Conservation (phyloP, 2,113 vertebrate genomes). For the Callionymus lyra region DNA sequence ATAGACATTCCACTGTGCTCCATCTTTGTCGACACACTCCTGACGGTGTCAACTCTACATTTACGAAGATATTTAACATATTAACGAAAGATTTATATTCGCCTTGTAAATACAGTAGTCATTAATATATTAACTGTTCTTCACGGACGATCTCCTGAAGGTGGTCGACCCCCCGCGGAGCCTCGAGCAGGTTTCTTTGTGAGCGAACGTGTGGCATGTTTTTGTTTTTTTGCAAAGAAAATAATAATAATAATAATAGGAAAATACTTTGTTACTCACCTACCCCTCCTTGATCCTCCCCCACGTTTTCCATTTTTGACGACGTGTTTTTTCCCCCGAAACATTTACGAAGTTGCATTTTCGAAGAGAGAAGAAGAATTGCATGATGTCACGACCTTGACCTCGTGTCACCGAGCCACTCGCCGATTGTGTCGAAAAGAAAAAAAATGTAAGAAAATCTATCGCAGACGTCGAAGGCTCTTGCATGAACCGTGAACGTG, state of each 20-base stretch:
- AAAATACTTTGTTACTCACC: constrained; percentile 34
- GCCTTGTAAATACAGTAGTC: constrained; percentile 68
- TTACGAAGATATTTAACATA: constrained; percentile 70
- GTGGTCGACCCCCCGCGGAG: constrained; percentile 52
- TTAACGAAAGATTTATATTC: constrained; percentile 73
- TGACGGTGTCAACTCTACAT: constrained; percentile 7
- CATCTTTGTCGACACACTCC: constrained; percentile 22
- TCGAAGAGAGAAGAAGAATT: constrained; percentile 4
- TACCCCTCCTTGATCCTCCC: no score
- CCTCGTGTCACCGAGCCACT: constrained; percentile 36
- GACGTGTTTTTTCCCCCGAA: not conserved
- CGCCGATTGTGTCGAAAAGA: constrained; percentile 24
- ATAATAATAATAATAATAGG: no score
- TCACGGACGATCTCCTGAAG: constrained; percentile 61
- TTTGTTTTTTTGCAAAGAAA: no score
- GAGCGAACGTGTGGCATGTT: constrained; percentile 21
- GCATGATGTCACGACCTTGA: constrained; percentile 50
- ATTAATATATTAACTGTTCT: constrained; percentile 72
- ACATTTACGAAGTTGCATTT: constrained; percentile 16
- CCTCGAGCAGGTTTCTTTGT: constrained; percentile 17
- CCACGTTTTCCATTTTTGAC: not conserved
- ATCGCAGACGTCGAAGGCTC: constrained; percentile 30
- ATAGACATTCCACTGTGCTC: constrained; percentile 70
- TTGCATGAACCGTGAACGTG: constrained; percentile 48
- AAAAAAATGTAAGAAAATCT: constrained; percentile 3